Conservation (phyloP, 2,113 vertebrate species). For the Grammomys surdaster region DNA sequence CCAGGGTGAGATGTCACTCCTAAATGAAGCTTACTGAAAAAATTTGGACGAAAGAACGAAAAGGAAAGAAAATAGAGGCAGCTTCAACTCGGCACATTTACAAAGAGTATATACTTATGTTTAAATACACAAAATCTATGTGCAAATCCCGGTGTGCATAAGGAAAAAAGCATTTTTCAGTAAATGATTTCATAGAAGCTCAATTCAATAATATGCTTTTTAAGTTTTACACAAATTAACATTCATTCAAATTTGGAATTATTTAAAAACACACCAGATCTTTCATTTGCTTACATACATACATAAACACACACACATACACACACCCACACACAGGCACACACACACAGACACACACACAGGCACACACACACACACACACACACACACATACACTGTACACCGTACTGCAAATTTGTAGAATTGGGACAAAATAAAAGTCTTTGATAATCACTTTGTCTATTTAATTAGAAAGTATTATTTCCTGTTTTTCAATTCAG, state of each 20-base stretch:
- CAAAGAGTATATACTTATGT: slow-evolving; percentile 1
- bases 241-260: slow-evolving; percentile 69
- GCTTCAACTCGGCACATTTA: not conserved
- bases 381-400: not conserved
- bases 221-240: not conserved
- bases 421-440: not conserved
- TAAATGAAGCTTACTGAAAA: slow-evolving; percentile 53
- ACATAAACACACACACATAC: not conserved
- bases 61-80: not conserved
- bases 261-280: slow-evolving; percentile 64
- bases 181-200: slow-evolving; percentile 79
- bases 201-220: slow-evolving; percentile 70
- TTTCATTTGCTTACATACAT: not conserved
- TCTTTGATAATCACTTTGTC: slow-evolving; percentile 44
- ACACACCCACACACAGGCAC: not conserved
- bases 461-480: slow-evolving; percentile 73
- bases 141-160: not conserved
- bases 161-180: slow-evolving; percentile 79
- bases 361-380: not conserved
- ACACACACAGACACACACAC: not conserved
- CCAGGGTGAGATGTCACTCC: not conserved
- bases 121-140: slow-evolving; percentile 65
- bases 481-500: slow-evolving; percentile 66
- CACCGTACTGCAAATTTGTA: not conserved
- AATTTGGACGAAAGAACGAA: not conserved